Percentiles rank a stretch among this genome's conserved stretches.
Conservation (phyloP, 2,888 invertebrate genomes). For the Rhamphomyia laevipes region DNA sequence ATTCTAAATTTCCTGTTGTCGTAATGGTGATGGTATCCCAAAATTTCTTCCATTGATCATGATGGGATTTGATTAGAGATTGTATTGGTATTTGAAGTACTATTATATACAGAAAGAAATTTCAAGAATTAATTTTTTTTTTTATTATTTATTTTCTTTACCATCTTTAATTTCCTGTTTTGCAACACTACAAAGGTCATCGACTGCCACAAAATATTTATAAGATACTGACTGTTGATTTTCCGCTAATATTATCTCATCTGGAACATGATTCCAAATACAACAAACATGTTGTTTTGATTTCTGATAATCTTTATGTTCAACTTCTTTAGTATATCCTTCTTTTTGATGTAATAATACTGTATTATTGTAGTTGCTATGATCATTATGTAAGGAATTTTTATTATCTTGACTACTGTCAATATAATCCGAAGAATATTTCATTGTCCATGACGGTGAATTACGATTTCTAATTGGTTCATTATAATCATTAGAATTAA, state of each 20-base stretch:
- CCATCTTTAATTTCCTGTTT: conserved; percentile 30
- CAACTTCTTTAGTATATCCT: conserved; percentile 26
- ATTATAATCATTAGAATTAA: too few species aligned
- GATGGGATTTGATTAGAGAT: conserved; percentile 39
- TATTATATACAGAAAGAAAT: too few species aligned
- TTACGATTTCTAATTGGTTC: too few species aligned
- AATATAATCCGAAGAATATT: too few species aligned
- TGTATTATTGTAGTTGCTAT: too few species aligned
- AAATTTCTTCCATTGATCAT: conserved; percentile 39
- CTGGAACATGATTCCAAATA: conserved; percentile 21
- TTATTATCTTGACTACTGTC: too few species aligned
- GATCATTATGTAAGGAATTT: too few species aligned
- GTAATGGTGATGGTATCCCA: conserved; percentile 41
- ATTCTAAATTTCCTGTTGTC: conserved; percentile 40
- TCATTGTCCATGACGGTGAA: too few species aligned
- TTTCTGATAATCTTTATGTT: conserved; percentile 25
- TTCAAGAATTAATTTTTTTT: too few species aligned
- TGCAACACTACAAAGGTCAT: conserved; percentile 41
- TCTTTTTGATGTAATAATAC: background rate
- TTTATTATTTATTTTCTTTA: conserved; percentile 13
- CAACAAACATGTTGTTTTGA: conserved; percentile 22
- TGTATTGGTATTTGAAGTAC: conserved; percentile 21
- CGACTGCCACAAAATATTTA: conserved; percentile 44
- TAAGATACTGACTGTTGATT: conserved; percentile 26
- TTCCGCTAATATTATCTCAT: conserved; percentile 20